phyloP scores from a whole-genome alignment of 1,140 invertebrate genomes.

The Drosophila saltans region DNA sequence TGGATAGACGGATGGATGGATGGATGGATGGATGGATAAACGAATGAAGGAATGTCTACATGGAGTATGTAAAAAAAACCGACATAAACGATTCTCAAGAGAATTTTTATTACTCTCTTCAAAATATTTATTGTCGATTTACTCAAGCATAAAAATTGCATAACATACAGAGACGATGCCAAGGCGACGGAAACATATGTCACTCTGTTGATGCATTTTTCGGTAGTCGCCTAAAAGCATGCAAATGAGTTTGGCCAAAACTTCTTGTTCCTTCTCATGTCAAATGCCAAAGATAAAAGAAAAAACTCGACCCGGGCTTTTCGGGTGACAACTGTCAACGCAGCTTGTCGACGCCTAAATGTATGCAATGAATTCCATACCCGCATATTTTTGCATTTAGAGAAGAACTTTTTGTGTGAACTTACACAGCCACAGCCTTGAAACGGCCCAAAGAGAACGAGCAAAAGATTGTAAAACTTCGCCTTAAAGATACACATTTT shows the following conservation, averaged over 20 bases:
- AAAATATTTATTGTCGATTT: conserved; percentile 22
- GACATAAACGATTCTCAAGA: conserved; percentile 36
- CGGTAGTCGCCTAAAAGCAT: conserved; percentile 58
- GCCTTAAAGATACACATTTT: conserved; percentile 36
- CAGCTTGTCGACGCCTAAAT: conserved; percentile 65
- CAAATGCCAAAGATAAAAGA: conserved; percentile 32
- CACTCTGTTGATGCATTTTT: conserved; percentile 48
- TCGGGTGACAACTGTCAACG: conserved; percentile 65
- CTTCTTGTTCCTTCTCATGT: conserved; percentile 28
- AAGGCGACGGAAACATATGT: conserved; percentile 51
- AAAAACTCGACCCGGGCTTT: conserved; percentile 21
- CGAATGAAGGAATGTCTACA: neutral
- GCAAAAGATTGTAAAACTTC: conserved; percentile 12
- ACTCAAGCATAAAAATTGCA: conserved; percentile 20
- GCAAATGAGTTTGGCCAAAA: conserved; percentile 53
- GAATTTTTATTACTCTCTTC: conserved; percentile 25
- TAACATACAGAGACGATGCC: conserved; percentile 10
- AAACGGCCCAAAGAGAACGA: conserved; percentile 16
- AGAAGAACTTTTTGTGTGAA: conserved; percentile 55
- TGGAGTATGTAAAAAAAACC: conserved; percentile 15
- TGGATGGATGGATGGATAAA: neutral
- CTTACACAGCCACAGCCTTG: conserved; percentile 34
- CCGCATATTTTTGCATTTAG: conserved; percentile 73
- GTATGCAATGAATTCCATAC: conserved; percentile 58
- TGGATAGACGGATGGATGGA: neutral